A percentile compares a stretch with the other conserved stretches of the same genome.
Conservation (phyloP, 2,797 vertebrate genomes). For the Pelochelys cantorii region DNA sequence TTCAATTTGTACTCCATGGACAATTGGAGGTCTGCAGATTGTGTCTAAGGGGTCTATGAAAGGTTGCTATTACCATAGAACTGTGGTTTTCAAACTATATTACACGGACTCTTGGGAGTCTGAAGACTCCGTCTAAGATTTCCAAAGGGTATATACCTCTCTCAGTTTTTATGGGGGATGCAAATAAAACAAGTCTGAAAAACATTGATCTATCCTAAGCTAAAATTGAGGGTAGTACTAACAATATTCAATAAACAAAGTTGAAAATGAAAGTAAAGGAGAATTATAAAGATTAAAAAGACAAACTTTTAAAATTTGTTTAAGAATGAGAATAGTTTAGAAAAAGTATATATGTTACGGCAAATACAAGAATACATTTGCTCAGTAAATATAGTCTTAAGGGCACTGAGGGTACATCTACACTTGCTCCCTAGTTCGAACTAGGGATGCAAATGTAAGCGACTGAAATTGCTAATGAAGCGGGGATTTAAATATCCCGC, state of each 20-base stretch:
- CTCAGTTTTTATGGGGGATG: neutral
- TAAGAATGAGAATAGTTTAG: constrained; percentile 22
- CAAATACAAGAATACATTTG: constrained; percentile 47
- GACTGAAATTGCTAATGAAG: no score
- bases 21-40: neutral
- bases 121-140: neutral
- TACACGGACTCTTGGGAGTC: neutral
- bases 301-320: constrained; percentile 33
- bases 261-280: neutral
- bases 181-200: neutral
- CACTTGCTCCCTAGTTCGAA: no score
- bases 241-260: neutral
- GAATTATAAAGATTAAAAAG: neutral
- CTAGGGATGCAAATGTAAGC: no score
- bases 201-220: neutral
- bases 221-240: constrained; percentile 8
- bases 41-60: no score
- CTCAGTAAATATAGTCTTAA: constrained; percentile 20
- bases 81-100: neutral
- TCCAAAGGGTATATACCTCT: neutral
- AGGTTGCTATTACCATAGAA: no score
- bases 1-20: neutral
- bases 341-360: constrained; percentile 7
- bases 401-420: neutral
- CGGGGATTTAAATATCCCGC: no score